These are phyloP conservation scores for Pseudobourletiella spinata DNA, from an alignment of 1,140 invertebrate species.

Conservation along the genomic window DNA sequence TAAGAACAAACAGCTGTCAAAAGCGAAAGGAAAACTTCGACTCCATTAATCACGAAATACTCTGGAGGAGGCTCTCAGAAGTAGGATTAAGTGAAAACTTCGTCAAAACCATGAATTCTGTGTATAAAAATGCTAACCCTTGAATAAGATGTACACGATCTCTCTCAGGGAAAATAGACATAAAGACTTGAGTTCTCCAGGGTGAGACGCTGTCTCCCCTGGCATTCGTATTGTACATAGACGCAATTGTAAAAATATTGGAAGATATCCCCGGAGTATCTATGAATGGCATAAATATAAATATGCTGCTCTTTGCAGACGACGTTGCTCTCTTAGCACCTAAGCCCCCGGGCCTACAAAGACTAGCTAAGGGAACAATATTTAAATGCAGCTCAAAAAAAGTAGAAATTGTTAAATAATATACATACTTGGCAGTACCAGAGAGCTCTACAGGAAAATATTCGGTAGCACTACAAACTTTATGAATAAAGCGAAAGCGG, in stretches of 20 bases:
- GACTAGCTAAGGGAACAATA: conserved; percentile 5
- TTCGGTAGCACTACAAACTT: too few species aligned
- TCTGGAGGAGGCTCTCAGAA: conserved; percentile 8
- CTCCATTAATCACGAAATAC: conserved; percentile 1
- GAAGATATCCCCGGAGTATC: background rate
- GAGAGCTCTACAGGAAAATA: too few species aligned
- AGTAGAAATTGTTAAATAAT: conserved; percentile 3
- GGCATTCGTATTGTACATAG: conserved; percentile 17
- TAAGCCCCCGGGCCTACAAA: conserved; percentile 3
- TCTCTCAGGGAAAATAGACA: background rate
- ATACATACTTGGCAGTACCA: conserved; percentile 17
- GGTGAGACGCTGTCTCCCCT: conserved; percentile 17
- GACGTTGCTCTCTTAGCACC: conserved; percentile 11
- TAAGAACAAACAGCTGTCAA: background rate
- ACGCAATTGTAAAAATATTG: background rate
- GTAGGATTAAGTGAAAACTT: conserved; percentile 19
- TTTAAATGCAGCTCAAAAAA: conserved; percentile 1
- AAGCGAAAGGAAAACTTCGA: conserved; percentile 7
- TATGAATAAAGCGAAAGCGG: conserved; percentile 4
- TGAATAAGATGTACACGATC: background rate
- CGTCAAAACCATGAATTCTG: background rate
- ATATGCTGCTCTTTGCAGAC: conserved; percentile 21
- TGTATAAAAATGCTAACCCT: conserved; percentile 6
- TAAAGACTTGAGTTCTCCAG: conserved; percentile 14
- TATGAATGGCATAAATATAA: background rate